Evolutionary conservation across 2,113 vertebrate genomes (phyloP).

Genomic region (Rhodinocichla rosea): DNA sequence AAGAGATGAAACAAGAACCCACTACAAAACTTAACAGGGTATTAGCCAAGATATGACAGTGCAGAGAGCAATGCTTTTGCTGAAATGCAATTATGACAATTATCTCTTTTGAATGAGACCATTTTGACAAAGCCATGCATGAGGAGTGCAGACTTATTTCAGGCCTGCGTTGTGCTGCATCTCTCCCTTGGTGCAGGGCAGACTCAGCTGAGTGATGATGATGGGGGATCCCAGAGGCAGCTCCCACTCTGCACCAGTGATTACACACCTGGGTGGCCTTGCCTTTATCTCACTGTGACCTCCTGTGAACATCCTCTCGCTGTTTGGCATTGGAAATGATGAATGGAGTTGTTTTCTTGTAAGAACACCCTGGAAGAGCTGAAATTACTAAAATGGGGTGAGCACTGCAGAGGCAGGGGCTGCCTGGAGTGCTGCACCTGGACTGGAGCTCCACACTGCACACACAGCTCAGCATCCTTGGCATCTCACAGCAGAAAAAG

Average conservation of each 20-base stretch:
- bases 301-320: background rate
- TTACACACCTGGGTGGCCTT: background rate
- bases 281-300: background rate
- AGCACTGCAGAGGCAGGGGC: background rate
- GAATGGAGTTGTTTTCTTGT: background rate
- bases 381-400: background rate
- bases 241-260: background rate
- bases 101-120: background rate
- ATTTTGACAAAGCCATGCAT: background rate
- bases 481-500: background rate
- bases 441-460: background rate
- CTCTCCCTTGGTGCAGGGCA: background rate
- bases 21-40: background rate
- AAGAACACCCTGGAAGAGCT: background rate
- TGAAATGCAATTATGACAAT: background rate
- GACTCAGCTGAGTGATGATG: fast-evolving
- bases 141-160: background rate
- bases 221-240: background rate
- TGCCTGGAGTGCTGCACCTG: background rate
- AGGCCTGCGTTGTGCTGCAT: background rate
- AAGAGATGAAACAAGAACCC: background rate
- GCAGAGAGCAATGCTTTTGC: background rate
- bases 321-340: background rate
- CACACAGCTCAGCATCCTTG: background rate
- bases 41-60: background rate